Evolutionary conservation across 2,113 vertebrate genomes (phyloP).

Genomic region (Chaetodon auriga): DNA sequence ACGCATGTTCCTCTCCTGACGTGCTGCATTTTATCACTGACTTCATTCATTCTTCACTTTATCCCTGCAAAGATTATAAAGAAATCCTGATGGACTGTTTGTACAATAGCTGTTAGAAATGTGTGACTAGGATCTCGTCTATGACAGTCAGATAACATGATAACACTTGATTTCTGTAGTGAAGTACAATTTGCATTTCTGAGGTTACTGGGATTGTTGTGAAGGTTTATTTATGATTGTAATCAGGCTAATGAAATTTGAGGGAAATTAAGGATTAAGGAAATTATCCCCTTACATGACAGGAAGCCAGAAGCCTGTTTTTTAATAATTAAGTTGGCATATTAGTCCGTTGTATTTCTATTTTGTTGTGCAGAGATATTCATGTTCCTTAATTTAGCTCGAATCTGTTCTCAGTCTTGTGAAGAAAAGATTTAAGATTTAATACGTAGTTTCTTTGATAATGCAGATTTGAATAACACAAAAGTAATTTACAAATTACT

Average conservation of each 20-base stretch:
- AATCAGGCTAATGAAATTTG: not conserved
- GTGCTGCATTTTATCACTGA: slow-evolving; percentile 4
- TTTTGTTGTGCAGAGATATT: not conserved
- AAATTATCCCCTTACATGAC: not conserved
- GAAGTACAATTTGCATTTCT: no score
- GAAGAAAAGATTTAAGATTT: not conserved
- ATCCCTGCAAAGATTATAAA: slow-evolving; percentile 1
- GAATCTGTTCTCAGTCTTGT: not conserved
- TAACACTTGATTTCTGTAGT: not conserved
- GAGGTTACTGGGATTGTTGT: not conserved
- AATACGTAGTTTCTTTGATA: not conserved
- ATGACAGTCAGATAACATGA: not conserved
- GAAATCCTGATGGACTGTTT: not conserved
- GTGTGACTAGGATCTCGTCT: not conserved
- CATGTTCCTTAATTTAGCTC: no score
- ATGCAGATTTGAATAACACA: not conserved
- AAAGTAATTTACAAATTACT: not conserved
- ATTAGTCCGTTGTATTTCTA: not conserved
- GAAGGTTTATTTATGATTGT: not conserved
- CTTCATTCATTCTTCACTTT: slow-evolving; percentile 15
- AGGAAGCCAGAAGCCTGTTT: not conserved
- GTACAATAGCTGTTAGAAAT: not conserved
- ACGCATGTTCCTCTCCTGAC: slow-evolving; percentile 39
- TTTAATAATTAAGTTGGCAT: not conserved
- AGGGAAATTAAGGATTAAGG: not conserved